Conservation (phyloP, 2,113 vertebrate genomes). For the Desmodus rotundus region DNA sequence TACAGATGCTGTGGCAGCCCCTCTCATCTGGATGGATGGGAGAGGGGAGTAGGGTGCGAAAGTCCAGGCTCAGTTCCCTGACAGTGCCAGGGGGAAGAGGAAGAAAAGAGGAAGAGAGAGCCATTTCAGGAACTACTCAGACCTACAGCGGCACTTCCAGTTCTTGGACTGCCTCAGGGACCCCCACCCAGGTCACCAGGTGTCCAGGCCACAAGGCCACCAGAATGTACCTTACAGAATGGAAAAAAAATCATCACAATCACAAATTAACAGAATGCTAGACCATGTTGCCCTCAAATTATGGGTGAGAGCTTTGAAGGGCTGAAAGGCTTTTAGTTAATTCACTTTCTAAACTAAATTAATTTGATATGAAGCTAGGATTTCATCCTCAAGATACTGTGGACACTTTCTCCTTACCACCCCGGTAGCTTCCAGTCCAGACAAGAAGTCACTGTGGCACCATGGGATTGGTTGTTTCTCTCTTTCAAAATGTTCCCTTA, state of each 20-base stretch:
- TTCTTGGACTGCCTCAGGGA: neutral
- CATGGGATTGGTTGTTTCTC: neutral
- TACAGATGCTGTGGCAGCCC: neutral
- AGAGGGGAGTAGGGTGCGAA: neutral
- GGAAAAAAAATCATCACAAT: neutral
- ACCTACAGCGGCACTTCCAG: neutral
- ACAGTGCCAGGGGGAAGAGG: neutral
- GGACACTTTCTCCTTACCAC: neutral
- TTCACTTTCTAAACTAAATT: constrained; percentile 4
- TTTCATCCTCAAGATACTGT: neutral
- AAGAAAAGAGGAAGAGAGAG: neutral
- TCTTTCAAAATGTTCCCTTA: neutral
- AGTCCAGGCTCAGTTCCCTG: neutral
- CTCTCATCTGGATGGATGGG: neutral
- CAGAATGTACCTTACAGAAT: neutral
- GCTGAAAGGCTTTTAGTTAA: constrained; percentile 5
- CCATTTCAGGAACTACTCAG: neutral
- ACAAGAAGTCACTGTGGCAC: neutral
- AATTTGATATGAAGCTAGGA: neutral
- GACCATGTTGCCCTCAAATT: neutral
- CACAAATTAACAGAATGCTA: neutral
- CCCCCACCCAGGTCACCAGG: too few relatives aligned
- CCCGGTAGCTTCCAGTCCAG: neutral
- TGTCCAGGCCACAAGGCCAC: neutral
- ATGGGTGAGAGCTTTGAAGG: neutral